Conservation (phyloP, 2,888 invertebrate genomes). For the Idaea biselata region DNA sequence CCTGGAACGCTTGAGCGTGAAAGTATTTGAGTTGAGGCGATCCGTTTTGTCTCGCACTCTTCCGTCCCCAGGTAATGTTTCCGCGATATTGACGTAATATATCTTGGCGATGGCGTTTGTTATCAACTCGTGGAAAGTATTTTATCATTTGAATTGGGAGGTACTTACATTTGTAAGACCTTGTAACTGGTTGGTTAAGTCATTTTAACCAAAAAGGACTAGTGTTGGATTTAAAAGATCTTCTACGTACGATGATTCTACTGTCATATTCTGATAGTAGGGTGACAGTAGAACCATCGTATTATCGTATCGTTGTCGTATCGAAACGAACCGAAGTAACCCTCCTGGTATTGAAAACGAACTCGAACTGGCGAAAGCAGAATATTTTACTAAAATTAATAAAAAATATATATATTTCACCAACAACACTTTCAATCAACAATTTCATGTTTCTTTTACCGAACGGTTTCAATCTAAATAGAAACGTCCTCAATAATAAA, state of each 20-base stretch:
- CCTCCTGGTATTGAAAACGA: no score
- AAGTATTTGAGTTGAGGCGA: constrained; percentile 50
- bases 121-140: constrained; percentile 60
- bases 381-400: no score
- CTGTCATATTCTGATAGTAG: no score
- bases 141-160: constrained; percentile 36
- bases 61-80: constrained; percentile 59
- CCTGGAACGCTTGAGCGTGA: constrained; percentile 23
- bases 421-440: no score
- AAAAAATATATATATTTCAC: no score
- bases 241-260: no score
- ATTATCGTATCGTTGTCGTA: no score
- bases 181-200: constrained; percentile 4
- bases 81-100: constrained; percentile 66
- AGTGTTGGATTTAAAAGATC: constrained; percentile 3
- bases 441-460: neutral
- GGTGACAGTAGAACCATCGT: no score
- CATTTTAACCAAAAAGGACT: neutral
- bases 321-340: no score
- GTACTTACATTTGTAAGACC: constrained; percentile 19
- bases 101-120: constrained; percentile 62
- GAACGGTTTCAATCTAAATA: neutral
- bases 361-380: no score
- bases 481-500: neutral
- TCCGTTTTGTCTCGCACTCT: constrained; percentile 59